Evolutionary conservation across 2,113 vertebrate genomes (phyloP).

Genomic region (Hylia prasina): DNA sequence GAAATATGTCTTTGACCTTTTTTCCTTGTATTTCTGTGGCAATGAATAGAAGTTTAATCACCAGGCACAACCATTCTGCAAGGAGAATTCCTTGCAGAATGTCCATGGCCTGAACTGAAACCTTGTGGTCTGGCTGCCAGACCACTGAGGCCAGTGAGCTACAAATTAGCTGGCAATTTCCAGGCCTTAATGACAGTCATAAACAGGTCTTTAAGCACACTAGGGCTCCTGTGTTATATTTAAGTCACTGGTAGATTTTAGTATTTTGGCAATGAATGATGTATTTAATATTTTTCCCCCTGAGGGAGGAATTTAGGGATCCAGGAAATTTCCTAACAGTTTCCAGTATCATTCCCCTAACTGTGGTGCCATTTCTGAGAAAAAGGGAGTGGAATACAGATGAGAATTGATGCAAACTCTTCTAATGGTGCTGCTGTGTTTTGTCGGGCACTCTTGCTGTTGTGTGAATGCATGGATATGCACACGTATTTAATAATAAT

Average conservation of each 20-base stretch:
- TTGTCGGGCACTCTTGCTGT: neutral
- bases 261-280: neutral
- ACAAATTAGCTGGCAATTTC: neutral
- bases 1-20: neutral
- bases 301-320: neutral
- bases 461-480: neutral
- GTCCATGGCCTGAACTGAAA: neutral
- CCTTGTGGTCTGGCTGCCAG: neutral
- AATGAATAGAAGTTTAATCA: neutral
- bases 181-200: neutral
- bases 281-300: accelerated
- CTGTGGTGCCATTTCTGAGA: neutral
- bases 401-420: neutral
- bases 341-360: neutral
- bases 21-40: neutral
- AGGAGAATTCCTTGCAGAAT: neutral
- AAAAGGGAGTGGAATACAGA: neutral
- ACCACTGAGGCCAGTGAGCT: neutral
- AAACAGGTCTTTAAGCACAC: neutral
- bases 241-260: conserved; percentile 17
- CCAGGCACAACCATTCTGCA: neutral
- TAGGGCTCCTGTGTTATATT: neutral
- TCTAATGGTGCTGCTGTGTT: accelerated
- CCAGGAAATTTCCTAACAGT: neutral
- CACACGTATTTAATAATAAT: neutral